Evolutionary conservation across 2,888 invertebrate species (phyloP), one percentile per base, ranked within the genome.

Genomic region (Junonia oenone): DNA sequence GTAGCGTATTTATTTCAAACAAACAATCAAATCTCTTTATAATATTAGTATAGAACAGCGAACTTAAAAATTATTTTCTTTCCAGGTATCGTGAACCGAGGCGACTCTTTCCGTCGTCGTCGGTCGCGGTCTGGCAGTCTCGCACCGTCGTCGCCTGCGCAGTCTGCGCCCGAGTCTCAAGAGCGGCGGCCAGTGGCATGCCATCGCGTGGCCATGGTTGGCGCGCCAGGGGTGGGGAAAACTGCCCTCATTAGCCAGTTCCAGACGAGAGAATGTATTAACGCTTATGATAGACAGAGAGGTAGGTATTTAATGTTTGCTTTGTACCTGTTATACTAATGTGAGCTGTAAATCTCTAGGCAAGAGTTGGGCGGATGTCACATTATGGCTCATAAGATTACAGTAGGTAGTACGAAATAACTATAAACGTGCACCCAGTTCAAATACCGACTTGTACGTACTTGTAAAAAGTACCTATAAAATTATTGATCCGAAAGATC

Each of bases 211-310:
- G 94, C 95, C 38, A 93, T 96, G 91, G 83, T 96, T 2, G 96
- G 96, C 1, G 93, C 95, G 0, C 92, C 93, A 4, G 95, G 95
- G 0, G 96, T 96, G 35, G 97, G 97, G 50, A 97, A 97, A 83
- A 94, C 95, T 0, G 95, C 97, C 0, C 92, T 97, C 6, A 93
- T 96, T 77, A 94, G 94, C 71, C 97, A 97, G 85, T 96, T 98
- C 75, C 96, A 96, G 92, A 97, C 98, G 56, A 97, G 97, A 67
- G 98, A 98, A 78, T 97, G 97, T 78, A 97, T 97, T 74, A 97
- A 98, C 76, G 97, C 97, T 27, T 98, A 98, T 78, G 97, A 98
- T 72, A 93, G 96, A 72, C 96, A 94, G 66, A 92, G 94, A 91
- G 96, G 96, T 84, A 9, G 66, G 78, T 6, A 4, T 29, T 6